Percentiles rank a stretch among this genome's conserved stretches.
phyloP scores from a whole-genome alignment of 2,113 vertebrate genomes.

The Psettodes erumei region DNA sequence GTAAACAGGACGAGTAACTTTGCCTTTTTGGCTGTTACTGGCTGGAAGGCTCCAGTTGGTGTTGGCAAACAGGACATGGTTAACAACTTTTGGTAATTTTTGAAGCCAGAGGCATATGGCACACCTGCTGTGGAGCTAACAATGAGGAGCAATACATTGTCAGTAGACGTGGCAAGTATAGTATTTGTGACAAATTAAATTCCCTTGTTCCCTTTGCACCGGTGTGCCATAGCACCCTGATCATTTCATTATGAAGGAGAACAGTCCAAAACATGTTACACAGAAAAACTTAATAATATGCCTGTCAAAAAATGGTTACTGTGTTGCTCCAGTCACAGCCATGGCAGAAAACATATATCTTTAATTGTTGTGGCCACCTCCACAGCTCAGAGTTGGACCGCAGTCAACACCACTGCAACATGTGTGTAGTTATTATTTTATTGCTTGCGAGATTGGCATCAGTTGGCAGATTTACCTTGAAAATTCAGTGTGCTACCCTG shows the following conservation, averaged over 20 bases:
- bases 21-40: too few relatives aligned
- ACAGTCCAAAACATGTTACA: neutral
- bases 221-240: neutral
- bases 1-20: too few relatives aligned
- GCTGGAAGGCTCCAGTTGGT: neutral
- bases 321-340: neutral
- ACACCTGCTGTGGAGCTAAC: neutral
- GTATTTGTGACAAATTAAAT: conserved; percentile 2
- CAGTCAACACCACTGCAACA: conserved; percentile 17
- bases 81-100: neutral
- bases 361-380: conserved; percentile 30
- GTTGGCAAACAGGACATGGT: neutral
- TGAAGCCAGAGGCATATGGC: neutral
- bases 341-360: conserved; percentile 14
- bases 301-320: too few relatives aligned
- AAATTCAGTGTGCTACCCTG: neutral
- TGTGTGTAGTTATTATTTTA: neutral
- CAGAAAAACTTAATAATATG: too few relatives aligned
- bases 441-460: conserved; percentile 5
- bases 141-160: neutral
- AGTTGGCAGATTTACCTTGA: neutral
- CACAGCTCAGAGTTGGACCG: conserved; percentile 37
- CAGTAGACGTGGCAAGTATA: neutral
- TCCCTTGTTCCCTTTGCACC: neutral
- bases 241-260: neutral